Conservation (phyloP, 2,113 vertebrate genomes). For the Embiotoca jacksoni region DNA sequence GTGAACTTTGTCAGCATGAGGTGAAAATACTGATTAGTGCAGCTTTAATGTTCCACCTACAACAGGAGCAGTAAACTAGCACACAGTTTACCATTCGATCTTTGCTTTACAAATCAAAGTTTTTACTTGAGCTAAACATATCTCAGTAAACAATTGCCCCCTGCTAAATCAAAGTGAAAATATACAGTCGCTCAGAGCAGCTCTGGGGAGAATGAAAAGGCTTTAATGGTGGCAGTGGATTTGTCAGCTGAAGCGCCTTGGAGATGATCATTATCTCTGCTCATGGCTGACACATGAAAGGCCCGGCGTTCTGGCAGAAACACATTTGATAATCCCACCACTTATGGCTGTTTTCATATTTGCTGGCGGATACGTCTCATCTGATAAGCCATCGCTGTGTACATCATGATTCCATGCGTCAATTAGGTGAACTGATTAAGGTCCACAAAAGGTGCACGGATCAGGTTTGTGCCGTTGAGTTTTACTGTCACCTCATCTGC, state of each 20-base stretch:
- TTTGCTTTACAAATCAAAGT: constrained; percentile 30
- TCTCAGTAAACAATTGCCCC: constrained; percentile 31
- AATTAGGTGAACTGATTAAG: constrained; percentile 55
- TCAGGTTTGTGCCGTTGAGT: constrained; percentile 4
- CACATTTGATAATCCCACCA: constrained; percentile 68
- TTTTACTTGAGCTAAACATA: constrained; percentile 21
- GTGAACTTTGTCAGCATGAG: background rate
- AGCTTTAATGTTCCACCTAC: background rate
- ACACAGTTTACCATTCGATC: background rate
- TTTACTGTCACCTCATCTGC: constrained; percentile 16
- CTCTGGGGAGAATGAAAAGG: constrained; percentile 49
- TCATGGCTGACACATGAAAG: constrained; percentile 63
- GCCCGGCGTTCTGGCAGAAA: constrained; percentile 40
- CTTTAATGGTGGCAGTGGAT: constrained; percentile 52
- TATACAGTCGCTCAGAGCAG: constrained; percentile 31
- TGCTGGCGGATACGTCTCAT: constrained; percentile 28
- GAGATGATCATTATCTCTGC: constrained; percentile 72
- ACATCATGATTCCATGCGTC: constrained; percentile 21
- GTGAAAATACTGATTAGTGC: background rate
- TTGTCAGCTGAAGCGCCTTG: constrained; percentile 55
- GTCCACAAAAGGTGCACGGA: constrained; percentile 7
- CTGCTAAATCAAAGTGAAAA: constrained; percentile 55
- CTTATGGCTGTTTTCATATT: constrained; percentile 66
- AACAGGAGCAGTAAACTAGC: background rate
- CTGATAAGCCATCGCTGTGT: constrained; percentile 43